Percentiles rank a stretch among this genome's conserved stretches.
These are phyloP conservation scores for Drosophila kanapiae DNA, from an alignment of 1,140 invertebrate species.

Conservation along the genomic window DNA sequence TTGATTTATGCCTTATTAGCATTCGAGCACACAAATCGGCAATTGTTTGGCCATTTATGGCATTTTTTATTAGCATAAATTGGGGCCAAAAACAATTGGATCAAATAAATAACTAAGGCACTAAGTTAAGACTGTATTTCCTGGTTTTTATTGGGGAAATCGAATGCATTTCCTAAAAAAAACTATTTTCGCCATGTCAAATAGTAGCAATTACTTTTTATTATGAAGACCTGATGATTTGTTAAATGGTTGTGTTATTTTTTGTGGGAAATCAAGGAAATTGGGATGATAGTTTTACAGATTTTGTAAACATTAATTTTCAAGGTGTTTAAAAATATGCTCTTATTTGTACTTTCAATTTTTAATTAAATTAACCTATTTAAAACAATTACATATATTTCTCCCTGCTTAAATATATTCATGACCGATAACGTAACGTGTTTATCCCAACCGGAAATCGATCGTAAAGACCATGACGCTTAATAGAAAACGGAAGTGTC, in stretches of 20 bases:
- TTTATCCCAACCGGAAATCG: conserved; percentile 23
- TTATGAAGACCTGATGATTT: too few species aligned
- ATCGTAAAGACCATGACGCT: conserved; percentile 16
- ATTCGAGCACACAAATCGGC: conserved; percentile 11
- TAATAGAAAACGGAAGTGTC: not conserved
- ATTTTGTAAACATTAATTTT: too few species aligned
- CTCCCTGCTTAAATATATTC: not conserved
- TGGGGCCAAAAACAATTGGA: not conserved
- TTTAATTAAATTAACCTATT: too few species aligned
- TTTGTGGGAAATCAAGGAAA: too few species aligned
- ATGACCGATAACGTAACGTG: too few species aligned
- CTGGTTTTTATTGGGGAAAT: not conserved
- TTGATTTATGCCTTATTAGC: conserved; percentile 48
- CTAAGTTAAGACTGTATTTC: not conserved
- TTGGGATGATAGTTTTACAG: too few species aligned
- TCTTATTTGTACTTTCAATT: not conserved
- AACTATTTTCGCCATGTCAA: too few species aligned
- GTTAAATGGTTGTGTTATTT: too few species aligned
- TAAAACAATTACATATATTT: not conserved
- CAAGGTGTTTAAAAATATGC: too few species aligned
- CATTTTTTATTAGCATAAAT: conserved; percentile 14
- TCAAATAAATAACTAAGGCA: conserved; percentile 10
- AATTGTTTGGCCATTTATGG: conserved; percentile 25
- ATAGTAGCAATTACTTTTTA: too few species aligned
- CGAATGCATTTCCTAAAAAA: too few species aligned